Conservation (phyloP, 2,888 invertebrate genomes). For the Alloplasta piceator region DNA sequence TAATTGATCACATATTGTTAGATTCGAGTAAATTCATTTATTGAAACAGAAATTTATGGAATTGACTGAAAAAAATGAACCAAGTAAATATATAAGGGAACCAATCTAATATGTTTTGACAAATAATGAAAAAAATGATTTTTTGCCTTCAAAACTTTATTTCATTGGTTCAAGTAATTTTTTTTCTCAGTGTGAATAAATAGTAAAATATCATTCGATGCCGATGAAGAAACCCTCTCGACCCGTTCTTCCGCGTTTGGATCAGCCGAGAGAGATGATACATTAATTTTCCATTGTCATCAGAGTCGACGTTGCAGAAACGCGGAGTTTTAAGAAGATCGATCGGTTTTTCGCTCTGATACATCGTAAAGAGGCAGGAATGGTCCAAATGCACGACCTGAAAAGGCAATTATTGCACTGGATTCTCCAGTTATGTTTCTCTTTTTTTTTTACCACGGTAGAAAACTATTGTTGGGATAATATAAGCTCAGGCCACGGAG, state of each 20-base stretch:
- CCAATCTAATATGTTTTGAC: no score
- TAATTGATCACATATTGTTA: no score
- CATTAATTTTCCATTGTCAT: conserved; percentile 81
- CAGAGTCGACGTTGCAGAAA: conserved; percentile 50
- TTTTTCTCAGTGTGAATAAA: not conserved
- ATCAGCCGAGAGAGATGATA: conserved; percentile 73
- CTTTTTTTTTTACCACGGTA: not conserved
- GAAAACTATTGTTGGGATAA: conserved; percentile 7
- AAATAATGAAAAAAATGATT: no score
- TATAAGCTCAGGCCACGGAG: conserved; percentile 10
- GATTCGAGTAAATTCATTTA: no score
- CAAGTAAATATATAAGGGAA: no score
- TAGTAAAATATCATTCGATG: not conserved
- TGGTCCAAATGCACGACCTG: conserved; percentile 41
- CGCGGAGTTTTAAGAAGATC: conserved; percentile 66
- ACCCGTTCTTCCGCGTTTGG: conserved; percentile 30
- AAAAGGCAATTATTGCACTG: conserved; percentile 26
- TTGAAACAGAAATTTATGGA: no score
- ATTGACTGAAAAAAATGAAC: no score
- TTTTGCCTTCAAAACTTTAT: no score
- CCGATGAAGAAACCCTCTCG: conserved; percentile 28
- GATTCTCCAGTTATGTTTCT: not conserved
- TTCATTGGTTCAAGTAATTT: no score
- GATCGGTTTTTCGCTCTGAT: conserved; percentile 68
- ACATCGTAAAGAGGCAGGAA: conserved; percentile 22